A percentile compares a stretch with the other conserved stretches of the same genome.
Evolutionary conservation across 2,113 vertebrate species (phyloP).

Genomic region (Eidolon helvum): DNA sequence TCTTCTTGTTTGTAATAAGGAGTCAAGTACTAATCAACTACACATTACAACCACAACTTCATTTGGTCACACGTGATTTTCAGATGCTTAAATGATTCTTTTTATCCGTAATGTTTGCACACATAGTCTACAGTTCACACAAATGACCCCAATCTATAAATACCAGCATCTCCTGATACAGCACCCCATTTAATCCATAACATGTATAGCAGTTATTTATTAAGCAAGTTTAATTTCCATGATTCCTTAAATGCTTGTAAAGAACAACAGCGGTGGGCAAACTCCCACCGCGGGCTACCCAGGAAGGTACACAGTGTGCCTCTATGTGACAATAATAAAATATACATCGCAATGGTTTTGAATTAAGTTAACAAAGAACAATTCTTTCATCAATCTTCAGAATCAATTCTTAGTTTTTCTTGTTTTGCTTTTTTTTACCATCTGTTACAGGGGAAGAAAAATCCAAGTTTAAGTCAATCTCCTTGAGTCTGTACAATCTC

Average conservation of each 20-base stretch:
- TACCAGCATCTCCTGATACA: not conserved
- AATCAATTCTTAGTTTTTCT: not conserved
- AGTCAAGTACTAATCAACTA: not conserved
- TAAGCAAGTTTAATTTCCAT: not conserved
- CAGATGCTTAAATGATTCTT: not conserved
- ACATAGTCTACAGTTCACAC: not conserved
- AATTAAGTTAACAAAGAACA: not conserved
- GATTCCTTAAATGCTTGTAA: not conserved
- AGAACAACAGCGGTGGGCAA: not conserved
- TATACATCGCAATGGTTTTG: not conserved
- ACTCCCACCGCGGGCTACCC: not conserved
- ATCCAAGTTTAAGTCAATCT: not conserved
- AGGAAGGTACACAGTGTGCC: not conserved
- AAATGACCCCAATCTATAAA: conserved; percentile 10
- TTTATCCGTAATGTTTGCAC: not conserved
- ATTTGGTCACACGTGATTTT: not conserved
- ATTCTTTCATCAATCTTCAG: not conserved
- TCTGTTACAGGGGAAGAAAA: not conserved
- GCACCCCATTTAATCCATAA: not conserved
- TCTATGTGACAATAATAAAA: not conserved
- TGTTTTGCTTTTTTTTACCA: not conserved
- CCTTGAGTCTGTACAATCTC: not conserved
- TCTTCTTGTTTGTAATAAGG: not conserved
- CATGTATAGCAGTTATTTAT: not conserved
- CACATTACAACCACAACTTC: not conserved